Evolutionary conservation across 35 echinoderm and acorn worm genomes (phyloP).

Genomic region (Stichopus chloronotus): DNA sequence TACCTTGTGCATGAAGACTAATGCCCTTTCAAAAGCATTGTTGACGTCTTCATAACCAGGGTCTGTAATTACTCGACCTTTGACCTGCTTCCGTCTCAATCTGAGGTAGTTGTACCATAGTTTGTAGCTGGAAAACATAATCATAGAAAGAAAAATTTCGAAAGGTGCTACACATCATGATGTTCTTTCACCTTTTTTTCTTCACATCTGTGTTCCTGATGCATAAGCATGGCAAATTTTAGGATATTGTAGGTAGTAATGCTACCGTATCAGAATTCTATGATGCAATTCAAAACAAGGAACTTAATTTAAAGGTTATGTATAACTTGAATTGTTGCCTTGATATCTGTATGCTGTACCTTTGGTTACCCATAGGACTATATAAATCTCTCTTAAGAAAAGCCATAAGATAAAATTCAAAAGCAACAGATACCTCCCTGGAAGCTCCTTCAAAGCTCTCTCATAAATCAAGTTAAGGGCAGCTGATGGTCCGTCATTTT

Average conservation of each 20-base stretch:
- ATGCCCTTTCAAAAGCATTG: slow-evolving; percentile 95
- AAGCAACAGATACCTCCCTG: slow-evolving; percentile 73
- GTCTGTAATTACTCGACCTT: slow-evolving; percentile 96
- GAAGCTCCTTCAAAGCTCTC: slow-evolving; percentile 85
- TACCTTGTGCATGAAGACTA: slow-evolving; percentile 99
- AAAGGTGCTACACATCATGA: not conserved
- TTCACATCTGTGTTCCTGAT: not conserved
- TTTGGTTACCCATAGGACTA: too few species aligned
- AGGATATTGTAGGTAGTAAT: too few species aligned
- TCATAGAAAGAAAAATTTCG: not conserved
- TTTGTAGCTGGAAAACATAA: slow-evolving; percentile 86
- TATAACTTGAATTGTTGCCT: too few species aligned
- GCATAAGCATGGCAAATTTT: not conserved
- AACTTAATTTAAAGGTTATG: too few species aligned
- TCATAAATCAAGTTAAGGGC: slow-evolving; percentile 81
- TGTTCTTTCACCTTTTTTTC: too few species aligned
- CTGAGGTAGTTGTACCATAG: slow-evolving; percentile 98
- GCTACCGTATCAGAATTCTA: too few species aligned
- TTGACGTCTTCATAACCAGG: slow-evolving; percentile 98
- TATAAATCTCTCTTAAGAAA: too few species aligned
- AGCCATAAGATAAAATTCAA: not conserved
- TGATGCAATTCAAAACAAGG: too few species aligned
- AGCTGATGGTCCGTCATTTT: slow-evolving; percentile 63
- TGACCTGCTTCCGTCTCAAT: slow-evolving; percentile 84
- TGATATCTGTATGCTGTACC: too few species aligned